Conservation (phyloP, 2,113 vertebrate species). For the Pollachius pollachius region DNA sequence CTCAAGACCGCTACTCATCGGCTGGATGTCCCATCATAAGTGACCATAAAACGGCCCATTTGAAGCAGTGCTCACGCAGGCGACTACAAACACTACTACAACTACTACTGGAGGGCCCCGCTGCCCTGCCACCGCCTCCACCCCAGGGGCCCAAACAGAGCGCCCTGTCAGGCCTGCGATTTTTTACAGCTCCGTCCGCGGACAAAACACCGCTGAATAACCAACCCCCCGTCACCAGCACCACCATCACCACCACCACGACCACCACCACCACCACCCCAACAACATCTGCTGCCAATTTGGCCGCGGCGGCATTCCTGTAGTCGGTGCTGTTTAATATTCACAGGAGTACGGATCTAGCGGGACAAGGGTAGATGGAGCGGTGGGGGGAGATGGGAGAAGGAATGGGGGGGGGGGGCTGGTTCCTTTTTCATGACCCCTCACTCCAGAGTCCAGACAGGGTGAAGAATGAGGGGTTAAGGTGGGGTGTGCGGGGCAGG, state of each 20-base stretch:
- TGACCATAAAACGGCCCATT: slow-evolving; percentile 52
- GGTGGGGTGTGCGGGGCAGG: slow-evolving; percentile 61
- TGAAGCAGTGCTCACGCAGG: slow-evolving; percentile 16
- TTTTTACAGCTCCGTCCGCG: slow-evolving; percentile 71
- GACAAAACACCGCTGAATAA: slow-evolving; percentile 72
- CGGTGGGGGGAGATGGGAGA: background rate
- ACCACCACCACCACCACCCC: slow-evolving; percentile 20
- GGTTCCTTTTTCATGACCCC: slow-evolving; percentile 22
- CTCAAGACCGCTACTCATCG: slow-evolving; percentile 18
- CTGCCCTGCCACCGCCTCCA: slow-evolving; percentile 40
- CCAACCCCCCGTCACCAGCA: no score
- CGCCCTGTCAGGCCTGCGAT: slow-evolving; percentile 60
- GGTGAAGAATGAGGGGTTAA: slow-evolving; percentile 75
- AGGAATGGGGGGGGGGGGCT: slow-evolving; percentile 12
- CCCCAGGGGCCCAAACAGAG: slow-evolving; percentile 46
- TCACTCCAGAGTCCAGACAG: slow-evolving; percentile 55
- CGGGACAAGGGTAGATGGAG: slow-evolving; percentile 37
- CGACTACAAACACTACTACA: no score
- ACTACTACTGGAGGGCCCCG: slow-evolving; percentile 3
- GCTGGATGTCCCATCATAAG: slow-evolving; percentile 36
- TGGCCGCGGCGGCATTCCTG: slow-evolving; percentile 67
- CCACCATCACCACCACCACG: no score
- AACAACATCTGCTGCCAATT: slow-evolving; percentile 80
- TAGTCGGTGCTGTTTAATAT: slow-evolving; percentile 75
- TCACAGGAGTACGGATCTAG: slow-evolving; percentile 71